Conservation (phyloP, 1,140 invertebrate species). For the Cherax destructor region DNA sequence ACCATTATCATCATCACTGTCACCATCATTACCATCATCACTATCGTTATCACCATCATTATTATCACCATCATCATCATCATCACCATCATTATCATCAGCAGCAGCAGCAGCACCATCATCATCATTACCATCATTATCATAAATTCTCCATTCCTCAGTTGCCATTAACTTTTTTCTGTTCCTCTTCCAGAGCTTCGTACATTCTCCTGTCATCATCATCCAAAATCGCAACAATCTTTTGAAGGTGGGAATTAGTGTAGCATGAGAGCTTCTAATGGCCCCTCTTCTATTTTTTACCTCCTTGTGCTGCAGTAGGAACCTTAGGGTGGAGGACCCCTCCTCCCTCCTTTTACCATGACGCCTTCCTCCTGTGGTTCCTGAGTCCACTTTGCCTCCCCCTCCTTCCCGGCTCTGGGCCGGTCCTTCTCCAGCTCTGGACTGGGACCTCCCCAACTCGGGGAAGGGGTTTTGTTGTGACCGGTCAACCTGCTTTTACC, state of each 20-base stretch:
- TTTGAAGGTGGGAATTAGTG: constrained; percentile 22
- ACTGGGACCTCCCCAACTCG: constrained; percentile 6
- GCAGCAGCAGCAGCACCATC: not conserved
- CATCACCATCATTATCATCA: not conserved
- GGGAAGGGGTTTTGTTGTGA: constrained; percentile 63
- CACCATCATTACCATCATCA: no score
- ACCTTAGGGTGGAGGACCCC: constrained; percentile 18
- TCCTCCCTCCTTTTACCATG: constrained; percentile 18
- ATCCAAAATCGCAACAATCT: not conserved
- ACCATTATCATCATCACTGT: no score
- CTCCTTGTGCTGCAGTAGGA: not conserved
- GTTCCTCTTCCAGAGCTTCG: not conserved
- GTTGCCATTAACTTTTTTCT: constrained; percentile 23
- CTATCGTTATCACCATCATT: no score
- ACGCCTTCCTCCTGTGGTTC: constrained; percentile 44
- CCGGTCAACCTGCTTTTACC: constrained; percentile 67
- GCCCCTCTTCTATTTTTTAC: constrained; percentile 18
- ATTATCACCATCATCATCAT: not conserved
- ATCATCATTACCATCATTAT: not conserved
- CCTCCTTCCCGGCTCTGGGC: not conserved
- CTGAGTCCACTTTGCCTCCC: constrained; percentile 20
- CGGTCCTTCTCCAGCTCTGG: not conserved
- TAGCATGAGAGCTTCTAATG: constrained; percentile 28
- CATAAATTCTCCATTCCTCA: constrained; percentile 21
- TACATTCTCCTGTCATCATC: not conserved